Evolutionary conservation across 2,888 invertebrate genomes (phyloP).

Genomic region (Carterocephalus palaemon): DNA sequence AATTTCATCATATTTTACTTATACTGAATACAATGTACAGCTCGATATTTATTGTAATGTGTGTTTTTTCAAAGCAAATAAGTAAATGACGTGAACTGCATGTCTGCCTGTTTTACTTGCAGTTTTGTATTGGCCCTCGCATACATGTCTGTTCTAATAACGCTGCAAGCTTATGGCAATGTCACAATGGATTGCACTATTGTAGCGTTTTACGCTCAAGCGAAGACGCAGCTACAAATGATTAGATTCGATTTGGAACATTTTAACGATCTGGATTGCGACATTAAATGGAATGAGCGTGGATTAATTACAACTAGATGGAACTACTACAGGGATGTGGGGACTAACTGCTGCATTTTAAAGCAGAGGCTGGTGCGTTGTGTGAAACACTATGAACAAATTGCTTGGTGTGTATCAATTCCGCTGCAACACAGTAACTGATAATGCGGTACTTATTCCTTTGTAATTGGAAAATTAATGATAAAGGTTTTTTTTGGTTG

Average conservation of each 20-base stretch:
- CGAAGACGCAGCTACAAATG: conserved; percentile 54
- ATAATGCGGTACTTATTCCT: background rate
- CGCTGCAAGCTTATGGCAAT: conserved; percentile 56
- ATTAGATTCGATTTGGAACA: conserved; percentile 55
- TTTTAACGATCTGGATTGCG: conserved; percentile 35
- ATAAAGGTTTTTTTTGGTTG: conserved; percentile 4
- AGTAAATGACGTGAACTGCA: background rate
- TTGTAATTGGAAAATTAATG: background rate
- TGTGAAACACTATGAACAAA: conserved; percentile 51
- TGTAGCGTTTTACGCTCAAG: conserved; percentile 57
- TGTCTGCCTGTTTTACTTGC: conserved; percentile 36
- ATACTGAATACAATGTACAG: no score
- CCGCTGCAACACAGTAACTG: background rate
- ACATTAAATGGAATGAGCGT: conserved; percentile 5
- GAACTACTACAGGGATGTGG: conserved; percentile 35
- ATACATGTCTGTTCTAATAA: conserved; percentile 50
- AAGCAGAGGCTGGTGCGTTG: conserved; percentile 49
- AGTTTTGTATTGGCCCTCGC: conserved; percentile 51
- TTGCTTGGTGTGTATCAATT: conserved; percentile 49
- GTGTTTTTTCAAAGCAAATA: background rate
- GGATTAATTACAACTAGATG: conserved; percentile 29
- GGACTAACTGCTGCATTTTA: no score
- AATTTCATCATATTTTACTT: no score
- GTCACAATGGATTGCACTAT: conserved; percentile 65
- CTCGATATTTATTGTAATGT: no score